Percentiles rank a stretch among this genome's conserved stretches.
phyloP scores from a whole-genome alignment of 2,888 invertebrate genomes.

The Agrotis segetum region DNA sequence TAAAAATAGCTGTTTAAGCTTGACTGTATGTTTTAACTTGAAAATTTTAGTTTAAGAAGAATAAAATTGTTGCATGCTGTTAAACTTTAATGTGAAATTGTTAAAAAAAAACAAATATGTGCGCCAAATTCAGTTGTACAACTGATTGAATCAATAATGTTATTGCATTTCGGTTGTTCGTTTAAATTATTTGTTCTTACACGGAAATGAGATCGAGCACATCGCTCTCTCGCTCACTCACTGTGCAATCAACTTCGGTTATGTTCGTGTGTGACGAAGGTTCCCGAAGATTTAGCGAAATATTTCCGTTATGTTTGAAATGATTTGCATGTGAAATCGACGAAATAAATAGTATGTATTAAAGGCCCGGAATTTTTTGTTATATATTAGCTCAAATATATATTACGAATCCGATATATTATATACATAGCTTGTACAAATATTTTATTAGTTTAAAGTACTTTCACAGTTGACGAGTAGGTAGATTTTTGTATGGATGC shows the following conservation, averaged over 20 bases:
- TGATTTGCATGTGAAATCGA: conserved; percentile 53
- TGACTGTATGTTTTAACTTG: conserved; percentile 53
- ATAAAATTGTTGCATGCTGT: conserved; percentile 58
- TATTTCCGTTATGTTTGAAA: conserved; percentile 54
- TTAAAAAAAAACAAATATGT: conserved; percentile 32
- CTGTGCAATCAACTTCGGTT: conserved; percentile 24
- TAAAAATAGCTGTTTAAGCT: conserved; percentile 51
- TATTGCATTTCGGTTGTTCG: conserved; percentile 48
- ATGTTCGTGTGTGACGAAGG: conserved; percentile 19
- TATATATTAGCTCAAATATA: conserved; percentile 60
- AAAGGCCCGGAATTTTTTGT: conserved; percentile 45
- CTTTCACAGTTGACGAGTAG: conserved; percentile 46
- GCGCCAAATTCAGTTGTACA: conserved; percentile 28
- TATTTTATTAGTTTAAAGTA: conserved; percentile 40
- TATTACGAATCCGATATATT: conserved; percentile 40
- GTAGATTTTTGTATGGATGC: conserved; percentile 43
- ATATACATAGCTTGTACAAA: conserved; percentile 43
- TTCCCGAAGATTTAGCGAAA: conserved; percentile 47
- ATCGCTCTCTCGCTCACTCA: conserved; percentile 31
- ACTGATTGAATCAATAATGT: conserved; percentile 37
- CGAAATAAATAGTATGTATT: conserved; percentile 36
- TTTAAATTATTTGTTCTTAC: conserved; percentile 32
- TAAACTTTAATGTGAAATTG: conserved; percentile 45
- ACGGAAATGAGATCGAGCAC: conserved; percentile 35
- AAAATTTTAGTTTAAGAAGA: conserved; percentile 53